These are phyloP conservation scores for Tolmerus cingulatus DNA, from an alignment of 2,888 invertebrate genomes.

Conservation along the genomic window DNA sequence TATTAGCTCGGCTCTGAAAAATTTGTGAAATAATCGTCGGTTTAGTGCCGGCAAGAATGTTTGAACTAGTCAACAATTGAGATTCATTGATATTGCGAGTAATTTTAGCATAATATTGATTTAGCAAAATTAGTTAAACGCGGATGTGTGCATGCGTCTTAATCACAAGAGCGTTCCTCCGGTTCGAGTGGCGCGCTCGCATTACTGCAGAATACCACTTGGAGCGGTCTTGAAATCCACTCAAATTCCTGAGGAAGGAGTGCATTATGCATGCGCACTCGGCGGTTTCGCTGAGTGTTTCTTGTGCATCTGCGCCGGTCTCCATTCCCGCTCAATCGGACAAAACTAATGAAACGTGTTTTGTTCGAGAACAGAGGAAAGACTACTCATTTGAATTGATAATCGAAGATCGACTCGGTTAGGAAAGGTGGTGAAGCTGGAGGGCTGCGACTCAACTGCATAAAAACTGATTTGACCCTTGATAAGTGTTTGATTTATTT, in stretches of 20 bases:
- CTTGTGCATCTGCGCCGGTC: not conserved
- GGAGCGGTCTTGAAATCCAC: not conserved
- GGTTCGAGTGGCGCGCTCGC: not conserved
- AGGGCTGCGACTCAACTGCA: slow-evolving; percentile 32
- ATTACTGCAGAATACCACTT: not conserved
- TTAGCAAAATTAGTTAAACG: not conserved
- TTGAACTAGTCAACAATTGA: not conserved
- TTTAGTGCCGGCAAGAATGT: not conserved
- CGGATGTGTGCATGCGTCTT: not conserved
- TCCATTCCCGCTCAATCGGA: not conserved
- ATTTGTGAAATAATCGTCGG: not conserved
- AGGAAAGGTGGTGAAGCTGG: slow-evolving; percentile 23
- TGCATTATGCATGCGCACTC: not conserved
- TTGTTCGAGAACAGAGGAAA: slow-evolving; percentile 9
- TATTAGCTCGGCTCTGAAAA: not conserved
- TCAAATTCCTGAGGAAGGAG: not conserved
- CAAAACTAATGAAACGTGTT: slow-evolving; percentile 34
- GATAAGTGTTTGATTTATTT: slow-evolving; percentile 49
- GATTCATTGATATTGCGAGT: not conserved
- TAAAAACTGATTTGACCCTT: slow-evolving; percentile 46
- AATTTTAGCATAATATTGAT: not conserved
- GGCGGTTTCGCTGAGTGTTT: not conserved
- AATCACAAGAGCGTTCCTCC: not conserved
- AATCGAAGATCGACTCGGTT: slow-evolving; percentile 22
- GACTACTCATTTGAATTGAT: slow-evolving; percentile 37